Evolutionary conservation across 1,140 invertebrate genomes (phyloP).

Genomic region (Wiebesia pumilae): DNA sequence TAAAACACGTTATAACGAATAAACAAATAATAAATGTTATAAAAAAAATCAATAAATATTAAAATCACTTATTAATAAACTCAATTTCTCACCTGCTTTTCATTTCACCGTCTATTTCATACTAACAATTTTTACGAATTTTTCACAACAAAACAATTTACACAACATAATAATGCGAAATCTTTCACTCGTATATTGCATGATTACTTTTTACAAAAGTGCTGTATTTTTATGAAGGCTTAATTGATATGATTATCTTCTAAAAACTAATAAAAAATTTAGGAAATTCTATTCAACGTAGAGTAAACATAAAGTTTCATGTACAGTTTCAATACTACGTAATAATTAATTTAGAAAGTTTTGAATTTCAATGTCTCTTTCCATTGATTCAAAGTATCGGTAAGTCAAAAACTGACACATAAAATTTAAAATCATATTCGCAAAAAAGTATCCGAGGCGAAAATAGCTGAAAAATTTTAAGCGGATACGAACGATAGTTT

Average conservation of each 20-base stretch:
- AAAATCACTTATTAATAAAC: no score
- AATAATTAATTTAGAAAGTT: constrained; percentile 26
- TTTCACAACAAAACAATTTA: background rate
- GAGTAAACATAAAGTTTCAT: background rate
- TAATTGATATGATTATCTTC: background rate
- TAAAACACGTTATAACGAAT: no score
- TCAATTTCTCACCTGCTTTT: background rate
- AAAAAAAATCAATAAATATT: no score
- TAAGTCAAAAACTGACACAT: background rate
- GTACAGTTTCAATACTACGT: background rate
- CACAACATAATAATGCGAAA: background rate
- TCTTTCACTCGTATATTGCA: background rate
- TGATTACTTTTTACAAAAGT: background rate
- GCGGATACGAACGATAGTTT: background rate
- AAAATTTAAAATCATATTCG: constrained; percentile 2
- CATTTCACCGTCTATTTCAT: background rate
- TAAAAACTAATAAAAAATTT: background rate
- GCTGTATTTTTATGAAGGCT: background rate
- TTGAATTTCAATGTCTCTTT: constrained; percentile 6
- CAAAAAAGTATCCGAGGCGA: background rate
- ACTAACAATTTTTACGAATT: background rate
- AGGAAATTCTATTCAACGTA: background rate
- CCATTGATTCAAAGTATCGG: background rate
- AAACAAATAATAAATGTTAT: no score
- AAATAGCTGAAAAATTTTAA: background rate